Base-by-base conservation (phyloP, 2,797 vertebrate species). In the Menidia menidia region DNA sequence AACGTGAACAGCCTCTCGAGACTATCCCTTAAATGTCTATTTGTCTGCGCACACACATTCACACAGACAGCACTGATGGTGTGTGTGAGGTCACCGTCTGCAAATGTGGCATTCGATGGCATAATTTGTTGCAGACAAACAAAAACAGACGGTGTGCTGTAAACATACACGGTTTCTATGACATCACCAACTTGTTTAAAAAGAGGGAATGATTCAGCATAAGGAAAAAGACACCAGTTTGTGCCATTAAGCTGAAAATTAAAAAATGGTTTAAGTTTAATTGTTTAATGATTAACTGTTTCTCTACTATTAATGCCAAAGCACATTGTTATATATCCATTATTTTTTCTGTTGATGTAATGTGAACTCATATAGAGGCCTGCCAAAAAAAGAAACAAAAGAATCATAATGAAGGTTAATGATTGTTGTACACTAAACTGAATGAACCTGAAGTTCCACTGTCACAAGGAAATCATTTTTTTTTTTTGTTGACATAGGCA, bases 71-170 rank as follows among this genome's bases (percentile, higher is more conserved):
- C 16, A 30, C 19, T 35, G 6, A 47, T 58, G 55, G 39, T 66
- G 25, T n/a, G 43, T 19, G 19, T 51, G 50, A 32, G 18, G 67
- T 70, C 50, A 56, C 58, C 65, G 33, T 65, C 44, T 11, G 30
- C 44, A 15, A 41, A 55, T 45, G 1, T 73, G 55, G 60, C 72
- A 77, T 82, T 68, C 77, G 48, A 54, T 14, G 3, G 4, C 14
- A 67, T 6, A 43, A 10, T 44, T 15, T 0, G 59, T 66, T 51
- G 13, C 18, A 39, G 33, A n/a, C 32, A 52, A 73, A 57, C 42
- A 53, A 54, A 77, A 78, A 74, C 50, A 64, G 62, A 7, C 32
- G 10, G 4, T 35, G 44, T n/a, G 30, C 12, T 25, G 2, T 30
- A 61, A 61, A 62, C 25, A 55, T 32, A 66, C 19, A 51, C 25